phyloP scores from a whole-genome alignment of 1,140 invertebrate genomes.

The Plodia interpunctella region DNA sequence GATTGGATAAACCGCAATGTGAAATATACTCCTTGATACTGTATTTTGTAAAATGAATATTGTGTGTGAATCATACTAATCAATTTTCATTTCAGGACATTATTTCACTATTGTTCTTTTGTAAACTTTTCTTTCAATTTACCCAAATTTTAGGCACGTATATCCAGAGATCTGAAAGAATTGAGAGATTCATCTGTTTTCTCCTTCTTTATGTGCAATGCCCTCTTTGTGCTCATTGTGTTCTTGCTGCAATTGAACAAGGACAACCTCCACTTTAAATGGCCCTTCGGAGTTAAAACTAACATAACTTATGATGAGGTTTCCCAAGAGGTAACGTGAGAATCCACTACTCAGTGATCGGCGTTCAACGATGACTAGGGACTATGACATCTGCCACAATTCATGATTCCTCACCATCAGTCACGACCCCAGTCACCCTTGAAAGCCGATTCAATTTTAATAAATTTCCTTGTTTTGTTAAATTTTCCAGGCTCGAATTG shows the following conservation, averaged over 20 bases:
- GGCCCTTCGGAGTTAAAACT: conserved; percentile 95
- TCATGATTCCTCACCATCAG: conserved; percentile 12
- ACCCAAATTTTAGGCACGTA: conserved; percentile 86
- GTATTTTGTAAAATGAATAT: no score
- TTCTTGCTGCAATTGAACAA: conserved; percentile 98
- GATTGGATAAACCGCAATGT: no score
- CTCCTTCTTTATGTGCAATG: conserved; percentile 98
- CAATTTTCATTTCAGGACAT: conserved; percentile 32
- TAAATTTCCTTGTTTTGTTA: conserved; percentile 67
- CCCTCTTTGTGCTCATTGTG: conserved; percentile 98
- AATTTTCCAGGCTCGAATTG: conserved; percentile 89
- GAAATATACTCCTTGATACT: no score
- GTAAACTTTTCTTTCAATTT: conserved; percentile 19
- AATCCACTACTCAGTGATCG: conserved; percentile 52
- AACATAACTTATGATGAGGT: conserved; percentile 94
- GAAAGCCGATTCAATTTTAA: conserved; percentile 64
- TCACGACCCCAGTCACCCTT: conserved; percentile 59
- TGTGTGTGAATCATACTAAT: conserved; percentile 17
- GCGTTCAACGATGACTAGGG: conserved; percentile 70
- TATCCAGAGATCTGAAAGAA: conserved; percentile 93
- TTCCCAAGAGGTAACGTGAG: conserved; percentile 89
- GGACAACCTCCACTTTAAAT: conserved; percentile 94
- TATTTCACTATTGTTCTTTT: conserved; percentile 17
- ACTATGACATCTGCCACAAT: conserved; percentile 18
- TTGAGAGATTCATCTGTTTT: conserved; percentile 96